Conservation (phyloP, 2,113 vertebrate genomes). For the Notechis scutatus region DNA sequence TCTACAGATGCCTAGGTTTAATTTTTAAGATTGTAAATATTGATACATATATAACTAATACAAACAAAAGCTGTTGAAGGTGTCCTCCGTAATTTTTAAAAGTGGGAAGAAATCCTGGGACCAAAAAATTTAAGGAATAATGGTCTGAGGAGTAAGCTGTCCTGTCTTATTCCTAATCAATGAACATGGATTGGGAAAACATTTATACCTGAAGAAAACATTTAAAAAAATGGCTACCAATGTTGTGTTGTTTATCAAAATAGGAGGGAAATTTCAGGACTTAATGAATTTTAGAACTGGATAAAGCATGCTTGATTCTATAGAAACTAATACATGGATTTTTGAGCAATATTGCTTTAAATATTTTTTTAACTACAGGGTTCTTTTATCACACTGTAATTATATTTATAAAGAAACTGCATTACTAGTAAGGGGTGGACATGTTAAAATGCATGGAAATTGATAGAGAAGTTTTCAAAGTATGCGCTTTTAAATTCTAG, state of each 20-base stretch:
- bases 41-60: not conserved
- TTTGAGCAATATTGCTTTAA: not conserved
- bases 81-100: not conserved
- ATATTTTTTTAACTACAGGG: not conserved
- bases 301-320: not conserved
- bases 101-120: not conserved
- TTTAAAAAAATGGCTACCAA: not conserved
- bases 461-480: not conserved
- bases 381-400: not conserved
- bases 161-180: not conserved
- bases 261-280: not conserved
- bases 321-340: not conserved
- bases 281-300: not conserved
- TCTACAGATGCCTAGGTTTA: not conserved
- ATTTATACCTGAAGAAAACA: not conserved
- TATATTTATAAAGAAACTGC: not conserved
- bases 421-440: not conserved
- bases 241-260: not conserved
- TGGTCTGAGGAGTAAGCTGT: not conserved
- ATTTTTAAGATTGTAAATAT: not conserved
- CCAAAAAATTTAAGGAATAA: not conserved
- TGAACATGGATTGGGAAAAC: not conserved
- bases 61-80: not conserved
- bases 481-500: not conserved
- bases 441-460: not conserved